Conservation (phyloP, 2,113 vertebrate species). For the Rhizomys pruinosus region DNA sequence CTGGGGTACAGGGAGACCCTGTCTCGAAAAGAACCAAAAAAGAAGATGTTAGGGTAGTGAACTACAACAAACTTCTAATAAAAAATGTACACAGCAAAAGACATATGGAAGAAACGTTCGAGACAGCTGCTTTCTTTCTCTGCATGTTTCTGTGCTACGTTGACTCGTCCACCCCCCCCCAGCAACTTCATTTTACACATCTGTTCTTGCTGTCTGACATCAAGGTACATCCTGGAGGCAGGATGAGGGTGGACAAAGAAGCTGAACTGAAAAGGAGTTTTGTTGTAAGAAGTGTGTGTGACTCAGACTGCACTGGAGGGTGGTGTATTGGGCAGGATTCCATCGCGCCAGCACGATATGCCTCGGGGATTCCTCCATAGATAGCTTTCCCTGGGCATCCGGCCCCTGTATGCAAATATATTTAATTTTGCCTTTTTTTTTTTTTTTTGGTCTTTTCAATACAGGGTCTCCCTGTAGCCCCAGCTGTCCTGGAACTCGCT, state of each 20-base stretch:
- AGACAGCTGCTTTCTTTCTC: not conserved
- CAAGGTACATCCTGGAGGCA: not conserved
- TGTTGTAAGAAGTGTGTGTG: not conserved
- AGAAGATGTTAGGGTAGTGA: not conserved
- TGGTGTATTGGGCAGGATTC: not conserved
- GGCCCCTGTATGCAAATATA: conserved; percentile 62
- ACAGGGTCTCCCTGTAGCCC: too few species aligned
- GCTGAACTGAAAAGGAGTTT: not conserved
- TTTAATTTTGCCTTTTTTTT: too few species aligned
- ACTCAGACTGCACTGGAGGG: not conserved
- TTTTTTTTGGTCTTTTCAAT: too few species aligned
- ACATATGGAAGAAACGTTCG: not conserved
- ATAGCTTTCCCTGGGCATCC: too few species aligned
- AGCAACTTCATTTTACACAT: not conserved
- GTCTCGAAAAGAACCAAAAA: too few species aligned
- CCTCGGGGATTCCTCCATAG: too few species aligned
- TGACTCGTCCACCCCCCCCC: not conserved
- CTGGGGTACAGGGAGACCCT: too few species aligned
- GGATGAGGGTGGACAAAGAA: not conserved
- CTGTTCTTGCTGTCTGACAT: conserved; percentile 2
- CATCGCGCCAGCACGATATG: too few species aligned
- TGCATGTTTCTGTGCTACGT: not conserved
- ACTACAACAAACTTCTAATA: too few species aligned
- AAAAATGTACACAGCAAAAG: too few species aligned
- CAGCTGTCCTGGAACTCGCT: too few species aligned